phyloP scores from a whole-genome alignment of 1,140 invertebrate genomes.

The Antheraea mylitta region DNA sequence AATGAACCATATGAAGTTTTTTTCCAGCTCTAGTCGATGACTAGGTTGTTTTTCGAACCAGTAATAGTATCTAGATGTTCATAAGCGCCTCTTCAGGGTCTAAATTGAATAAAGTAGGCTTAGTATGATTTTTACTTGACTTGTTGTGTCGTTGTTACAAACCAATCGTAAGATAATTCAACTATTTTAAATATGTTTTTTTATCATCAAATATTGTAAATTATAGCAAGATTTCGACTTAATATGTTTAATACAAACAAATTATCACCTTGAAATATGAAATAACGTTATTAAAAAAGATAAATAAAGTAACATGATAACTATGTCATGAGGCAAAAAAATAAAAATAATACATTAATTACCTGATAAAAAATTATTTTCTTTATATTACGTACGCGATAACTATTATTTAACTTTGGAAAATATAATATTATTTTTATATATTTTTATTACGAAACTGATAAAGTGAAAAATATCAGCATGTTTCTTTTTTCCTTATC shows the following conservation, averaged over 20 bases:
- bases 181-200: no score
- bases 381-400: constrained; percentile 4
- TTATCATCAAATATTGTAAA: not conserved
- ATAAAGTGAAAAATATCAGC: not conserved
- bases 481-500: not conserved
- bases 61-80: no score
- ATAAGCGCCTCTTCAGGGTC: no score
- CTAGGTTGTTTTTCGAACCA: no score
- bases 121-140: no score
- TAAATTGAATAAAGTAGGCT: no score
- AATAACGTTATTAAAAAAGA: constrained; percentile 43
- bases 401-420: constrained; percentile 5
- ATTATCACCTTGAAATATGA: constrained; percentile 8
- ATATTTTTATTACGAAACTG: not conserved
- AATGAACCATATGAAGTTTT: no score
- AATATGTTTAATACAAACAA: not conserved
- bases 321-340: constrained; percentile 51
- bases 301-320: constrained; percentile 63
- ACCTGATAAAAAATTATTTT: constrained; percentile 40
- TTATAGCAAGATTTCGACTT: not conserved
- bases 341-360: constrained; percentile 34
- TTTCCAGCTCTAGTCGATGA: no score
- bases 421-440: not conserved
- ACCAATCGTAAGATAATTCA: no score
- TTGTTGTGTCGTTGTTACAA: no score